Evolutionary conservation across 2,797 vertebrate species (phyloP), one percentile per base, ranked within the genome.

Genomic region (Sus cebifrons): DNA sequence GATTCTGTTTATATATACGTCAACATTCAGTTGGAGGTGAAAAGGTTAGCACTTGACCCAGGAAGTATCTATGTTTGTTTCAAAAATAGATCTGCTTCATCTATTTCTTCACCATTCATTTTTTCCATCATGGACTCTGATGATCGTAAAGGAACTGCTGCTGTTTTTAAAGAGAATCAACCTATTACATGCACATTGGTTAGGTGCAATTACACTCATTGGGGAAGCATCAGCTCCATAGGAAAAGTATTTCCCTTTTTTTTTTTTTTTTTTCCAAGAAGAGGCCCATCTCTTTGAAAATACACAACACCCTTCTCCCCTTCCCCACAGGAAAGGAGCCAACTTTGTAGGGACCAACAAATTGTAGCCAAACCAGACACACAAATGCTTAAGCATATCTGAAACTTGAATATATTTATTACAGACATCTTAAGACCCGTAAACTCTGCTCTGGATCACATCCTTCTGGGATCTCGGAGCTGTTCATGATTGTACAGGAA

Each of bases 361-460:
- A 96, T 84, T 97, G 95, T 1, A 4, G 64, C 95, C 93, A 6
- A 2, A 62, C 90, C 87, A 98, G 91, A 96, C 29, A 93, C 64
- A 97, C 40, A 40, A 81, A 98, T 91, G 90, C 44, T 58, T 0
- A 98, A 93, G 68, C 97, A 94, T 98, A 98, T 97, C 98, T 98
- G 97, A 99, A 98, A 98, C 96, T 96, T 97, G 96, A 98, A 98
- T 98, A 98, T 98, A 97, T 99, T 99, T 99, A 99, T 99, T 99
- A 99, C 98, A 99, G 98, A 99, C 99, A 98, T 98, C 98, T 97
- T 98, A 98, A 99, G 99, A 99, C 99, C 99, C 99, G 99, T 99
- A 99, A 99, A 99, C 98, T 98, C 98, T 98, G 98, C 98, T 99
- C 98, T 98, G 97, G 98, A 96, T 99, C 98, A 98, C 98, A 97